Percentiles rank a stretch among this genome's conserved stretches.
Conservation (phyloP, 2,888 invertebrate genomes). For the Amblyteles armatorius region DNA sequence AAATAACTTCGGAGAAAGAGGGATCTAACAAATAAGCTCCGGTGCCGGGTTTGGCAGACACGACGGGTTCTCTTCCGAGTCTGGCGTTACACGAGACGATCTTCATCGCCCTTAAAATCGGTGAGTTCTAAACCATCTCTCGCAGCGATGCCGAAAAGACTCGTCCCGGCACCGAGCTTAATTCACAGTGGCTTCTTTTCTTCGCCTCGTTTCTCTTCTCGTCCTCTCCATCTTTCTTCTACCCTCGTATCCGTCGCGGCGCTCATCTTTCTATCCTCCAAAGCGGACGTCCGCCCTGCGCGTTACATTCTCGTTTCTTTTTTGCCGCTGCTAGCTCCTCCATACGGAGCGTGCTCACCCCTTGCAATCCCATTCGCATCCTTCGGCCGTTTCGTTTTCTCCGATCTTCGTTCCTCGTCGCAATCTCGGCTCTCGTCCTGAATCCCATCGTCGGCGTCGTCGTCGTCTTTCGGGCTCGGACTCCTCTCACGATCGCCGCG, state of each 20-base stretch:
- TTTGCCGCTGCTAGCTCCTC: slow-evolving; percentile 42
- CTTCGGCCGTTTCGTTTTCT: slow-evolving; percentile 40
- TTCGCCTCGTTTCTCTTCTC: slow-evolving; percentile 59
- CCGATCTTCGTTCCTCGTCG: slow-evolving; percentile 45
- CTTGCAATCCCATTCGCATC: slow-evolving; percentile 55
- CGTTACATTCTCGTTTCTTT: slow-evolving; percentile 60
- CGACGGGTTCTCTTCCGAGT: slow-evolving; percentile 31
- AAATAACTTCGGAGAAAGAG: slow-evolving; percentile 3
- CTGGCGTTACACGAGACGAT: slow-evolving; percentile 43
- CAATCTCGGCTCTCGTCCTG: slow-evolving; percentile 47
- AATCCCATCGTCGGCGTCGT: slow-evolving; percentile 55
- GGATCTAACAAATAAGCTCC: slow-evolving; percentile 2
- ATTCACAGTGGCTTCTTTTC: slow-evolving; percentile 70
- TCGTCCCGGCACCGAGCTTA: slow-evolving; percentile 64
- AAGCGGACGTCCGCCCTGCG: slow-evolving; percentile 64
- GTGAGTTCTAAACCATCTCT: slow-evolving; percentile 55
- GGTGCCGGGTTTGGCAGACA: background rate
- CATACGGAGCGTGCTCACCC: slow-evolving; percentile 50
- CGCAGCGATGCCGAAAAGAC: slow-evolving; percentile 41
- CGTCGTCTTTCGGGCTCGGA: slow-evolving; percentile 17
- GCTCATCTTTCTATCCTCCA: slow-evolving; percentile 67
- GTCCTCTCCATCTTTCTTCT: slow-evolving; percentile 23
- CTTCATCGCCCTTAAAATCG: slow-evolving; percentile 59
- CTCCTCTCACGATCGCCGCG: slow-evolving; percentile 67
- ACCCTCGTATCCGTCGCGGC: slow-evolving; percentile 19